Percentiles rank a stretch among this genome's conserved stretches.
Evolutionary conservation across 2,888 invertebrate genomes (phyloP).

Genomic region (Itoplectis maculator): DNA sequence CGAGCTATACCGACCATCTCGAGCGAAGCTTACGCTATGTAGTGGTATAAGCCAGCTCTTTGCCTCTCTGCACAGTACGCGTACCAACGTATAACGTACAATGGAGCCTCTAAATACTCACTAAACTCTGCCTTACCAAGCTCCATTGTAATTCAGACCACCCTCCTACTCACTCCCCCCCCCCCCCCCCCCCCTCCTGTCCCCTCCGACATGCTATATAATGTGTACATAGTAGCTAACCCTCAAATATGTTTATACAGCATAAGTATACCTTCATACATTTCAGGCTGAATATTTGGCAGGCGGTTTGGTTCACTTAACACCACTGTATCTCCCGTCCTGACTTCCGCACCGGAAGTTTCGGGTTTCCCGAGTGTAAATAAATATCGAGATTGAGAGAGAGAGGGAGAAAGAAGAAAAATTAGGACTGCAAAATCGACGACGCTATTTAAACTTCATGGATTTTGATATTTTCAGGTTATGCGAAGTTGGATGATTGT

Average conservation of each 20-base stretch:
- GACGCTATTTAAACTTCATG: neutral
- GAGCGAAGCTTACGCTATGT: constrained; percentile 5
- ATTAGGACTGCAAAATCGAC: neutral
- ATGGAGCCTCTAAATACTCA: constrained; percentile 64
- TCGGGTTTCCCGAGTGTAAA: constrained; percentile 1
- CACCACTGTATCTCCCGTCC: constrained; percentile 14
- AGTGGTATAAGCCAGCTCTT: constrained; percentile 15
- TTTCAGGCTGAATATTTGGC: constrained; percentile 50
- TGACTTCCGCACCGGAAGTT: constrained; percentile 26
- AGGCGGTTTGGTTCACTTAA: constrained; percentile 36
- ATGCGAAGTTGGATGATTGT: neutral
- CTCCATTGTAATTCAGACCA: constrained; percentile 64
- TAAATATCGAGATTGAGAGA: neutral
- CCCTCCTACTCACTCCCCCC: too few relatives aligned
- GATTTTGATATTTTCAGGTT: neutral
- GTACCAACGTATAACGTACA: constrained; percentile 45
- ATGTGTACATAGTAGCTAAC: constrained; percentile 37
- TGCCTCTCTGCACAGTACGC: constrained; percentile 21
- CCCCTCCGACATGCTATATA: constrained; percentile 38
- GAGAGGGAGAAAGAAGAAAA: too few relatives aligned
- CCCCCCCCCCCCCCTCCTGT: neutral
- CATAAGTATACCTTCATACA: constrained; percentile 34
- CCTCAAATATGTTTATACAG: constrained; percentile 58
- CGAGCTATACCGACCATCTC: constrained; percentile 28
- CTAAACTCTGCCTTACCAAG: constrained; percentile 60